Conservation (phyloP, 1,140 invertebrate species). For the Riptortus pedestris region DNA sequence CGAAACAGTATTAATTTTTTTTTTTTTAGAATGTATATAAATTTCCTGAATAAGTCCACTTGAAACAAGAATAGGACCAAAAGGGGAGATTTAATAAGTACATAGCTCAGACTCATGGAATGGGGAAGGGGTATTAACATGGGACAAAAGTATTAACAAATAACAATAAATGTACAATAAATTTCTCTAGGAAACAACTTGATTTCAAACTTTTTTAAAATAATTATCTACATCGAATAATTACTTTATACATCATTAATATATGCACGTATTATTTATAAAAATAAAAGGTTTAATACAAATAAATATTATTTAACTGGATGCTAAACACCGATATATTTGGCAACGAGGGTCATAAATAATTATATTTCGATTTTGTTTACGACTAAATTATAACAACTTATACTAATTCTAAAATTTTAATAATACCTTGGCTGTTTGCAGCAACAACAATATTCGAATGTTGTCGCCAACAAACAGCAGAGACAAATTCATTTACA, state of each 20-base stretch:
- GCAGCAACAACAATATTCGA: conserved; percentile 85
- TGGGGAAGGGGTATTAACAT: too few relatives aligned
- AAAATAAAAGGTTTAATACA: conserved; percentile 15
- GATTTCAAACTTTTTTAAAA: not conserved
- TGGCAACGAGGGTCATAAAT: not conserved
- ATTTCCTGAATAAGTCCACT: too few relatives aligned
- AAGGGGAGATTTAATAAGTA: too few relatives aligned
- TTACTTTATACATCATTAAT: not conserved
- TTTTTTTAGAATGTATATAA: too few relatives aligned
- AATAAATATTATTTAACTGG: conserved; percentile 11
- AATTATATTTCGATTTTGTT: not conserved
- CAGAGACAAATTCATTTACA: conserved; percentile 87
- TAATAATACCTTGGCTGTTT: conserved; percentile 89
- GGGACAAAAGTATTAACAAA: too few relatives aligned
- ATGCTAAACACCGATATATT: not conserved
- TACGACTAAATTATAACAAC: conserved; percentile 11
- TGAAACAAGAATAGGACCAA: too few relatives aligned
- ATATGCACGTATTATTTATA: not conserved
- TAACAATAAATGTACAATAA: too few relatives aligned
- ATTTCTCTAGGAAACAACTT: too few relatives aligned
- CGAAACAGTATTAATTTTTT: too few relatives aligned
- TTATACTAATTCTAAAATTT: conserved; percentile 68
- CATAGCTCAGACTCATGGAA: too few relatives aligned
- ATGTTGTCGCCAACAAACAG: conserved; percentile 84
- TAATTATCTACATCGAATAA: not conserved